Evolutionary conservation across 2,113 vertebrate species (phyloP).

Genomic region (Cichladusa arquata): DNA sequence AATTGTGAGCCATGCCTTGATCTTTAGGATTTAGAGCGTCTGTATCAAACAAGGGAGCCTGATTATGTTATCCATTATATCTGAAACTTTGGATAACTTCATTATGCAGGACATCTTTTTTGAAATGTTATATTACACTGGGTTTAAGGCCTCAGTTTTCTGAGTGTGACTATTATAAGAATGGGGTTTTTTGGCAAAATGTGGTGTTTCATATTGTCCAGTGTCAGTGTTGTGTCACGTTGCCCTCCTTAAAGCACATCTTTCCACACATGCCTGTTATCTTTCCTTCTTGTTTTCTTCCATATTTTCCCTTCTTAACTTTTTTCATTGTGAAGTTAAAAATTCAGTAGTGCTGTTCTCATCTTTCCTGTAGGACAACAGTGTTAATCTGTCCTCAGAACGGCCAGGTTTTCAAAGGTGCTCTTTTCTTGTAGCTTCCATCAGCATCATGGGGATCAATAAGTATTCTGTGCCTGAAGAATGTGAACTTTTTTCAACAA

Average conservation of each 20-base stretch:
- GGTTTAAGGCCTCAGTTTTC: background rate
- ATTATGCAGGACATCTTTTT: rapidly evolving
- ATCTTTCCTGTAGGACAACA: background rate
- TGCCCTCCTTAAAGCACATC: background rate
- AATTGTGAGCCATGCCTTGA: background rate
- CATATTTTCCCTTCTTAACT: background rate
- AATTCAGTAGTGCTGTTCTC: background rate
- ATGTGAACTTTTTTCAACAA: background rate
- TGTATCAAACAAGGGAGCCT: background rate
- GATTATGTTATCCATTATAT: background rate
- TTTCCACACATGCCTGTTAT: background rate
- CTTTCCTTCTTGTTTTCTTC: background rate
- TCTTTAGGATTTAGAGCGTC: background rate
- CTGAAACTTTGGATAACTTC: background rate
- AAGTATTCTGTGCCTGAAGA: background rate
- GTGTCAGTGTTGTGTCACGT: rapidly evolving
- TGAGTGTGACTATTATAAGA: background rate
- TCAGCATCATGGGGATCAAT: background rate
- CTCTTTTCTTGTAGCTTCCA: background rate
- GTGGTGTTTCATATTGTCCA: background rate
- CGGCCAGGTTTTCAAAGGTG: background rate
- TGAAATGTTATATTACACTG: background rate
- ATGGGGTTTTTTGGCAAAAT: background rate
- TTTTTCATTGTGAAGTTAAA: background rate
- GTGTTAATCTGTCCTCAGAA: background rate